Conservation (phyloP, 2,113 vertebrate genomes). For the Tapirus terrestris region DNA sequence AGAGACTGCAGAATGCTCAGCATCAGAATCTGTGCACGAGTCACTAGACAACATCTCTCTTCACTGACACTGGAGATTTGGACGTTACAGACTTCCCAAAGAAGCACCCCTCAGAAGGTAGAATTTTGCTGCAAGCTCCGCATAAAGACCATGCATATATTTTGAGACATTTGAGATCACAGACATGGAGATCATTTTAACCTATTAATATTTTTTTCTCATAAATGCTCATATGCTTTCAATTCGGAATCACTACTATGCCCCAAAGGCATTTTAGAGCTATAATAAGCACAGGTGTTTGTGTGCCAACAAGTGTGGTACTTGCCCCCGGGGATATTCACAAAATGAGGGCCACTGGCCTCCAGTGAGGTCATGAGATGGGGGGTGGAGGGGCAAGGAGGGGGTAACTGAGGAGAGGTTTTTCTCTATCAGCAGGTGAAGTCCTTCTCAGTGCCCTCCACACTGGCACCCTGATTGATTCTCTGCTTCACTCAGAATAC, state of each 20-base stretch:
- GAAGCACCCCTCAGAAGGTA: neutral
- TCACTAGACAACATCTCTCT: neutral
- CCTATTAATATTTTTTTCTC: neutral
- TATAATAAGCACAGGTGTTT: constrained; percentile 42
- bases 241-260: neutral
- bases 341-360: neutral
- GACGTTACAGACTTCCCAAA: neutral
- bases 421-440: neutral
- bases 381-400: fast-evolving
- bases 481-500: neutral
- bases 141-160: neutral
- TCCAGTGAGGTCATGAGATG: neutral
- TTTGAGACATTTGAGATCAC: constrained; percentile 19
- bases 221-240: constrained; percentile 42
- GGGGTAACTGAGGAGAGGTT: neutral
- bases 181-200: constrained; percentile 19
- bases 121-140: neutral
- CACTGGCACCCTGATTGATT: fast-evolving
- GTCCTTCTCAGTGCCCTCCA: neutral
- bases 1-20: neutral
- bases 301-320: neutral
- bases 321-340: neutral
- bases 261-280: neutral
- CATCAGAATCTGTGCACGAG: neutral
- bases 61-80: neutral